phyloP scores from a whole-genome alignment of 1,140 invertebrate species.

The Meloidogyne exigua region DNA sequence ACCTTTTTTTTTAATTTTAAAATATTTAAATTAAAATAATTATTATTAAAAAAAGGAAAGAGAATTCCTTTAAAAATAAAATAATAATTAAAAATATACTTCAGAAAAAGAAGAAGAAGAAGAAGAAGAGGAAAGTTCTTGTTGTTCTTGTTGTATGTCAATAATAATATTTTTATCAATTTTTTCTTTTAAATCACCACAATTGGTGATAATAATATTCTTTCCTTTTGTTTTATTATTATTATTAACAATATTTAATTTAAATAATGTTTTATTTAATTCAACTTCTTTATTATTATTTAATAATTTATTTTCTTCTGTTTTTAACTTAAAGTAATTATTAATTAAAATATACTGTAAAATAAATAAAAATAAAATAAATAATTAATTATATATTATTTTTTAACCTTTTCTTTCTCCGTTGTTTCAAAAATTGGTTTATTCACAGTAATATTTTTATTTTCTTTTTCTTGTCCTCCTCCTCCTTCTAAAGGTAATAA shows the following conservation, averaged over 20 bases:
- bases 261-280: not conserved
- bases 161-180: slow-evolving; percentile 14
- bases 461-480: no score
- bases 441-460: no score
- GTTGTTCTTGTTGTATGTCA: not conserved
- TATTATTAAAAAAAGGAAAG: slow-evolving; percentile 6
- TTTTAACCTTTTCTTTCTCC: no score
- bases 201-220: not conserved
- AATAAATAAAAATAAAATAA: no score
- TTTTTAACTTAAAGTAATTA: no score
- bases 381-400: no score
- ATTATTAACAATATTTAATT: not conserved
- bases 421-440: no score
- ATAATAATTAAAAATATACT: not conserved
- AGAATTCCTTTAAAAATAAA: not conserved
- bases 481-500: no score
- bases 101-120: slow-evolving; percentile 8
- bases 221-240: not conserved
- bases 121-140: slow-evolving; percentile 16
- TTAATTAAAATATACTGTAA: no score
- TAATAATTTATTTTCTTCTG: no score
- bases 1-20: no score
- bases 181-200: not conserved
- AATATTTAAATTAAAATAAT: slow-evolving; percentile 4
- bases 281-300: no score